Conservation (phyloP, 2,113 vertebrate species). For the Oncorhynchus keta region DNA sequence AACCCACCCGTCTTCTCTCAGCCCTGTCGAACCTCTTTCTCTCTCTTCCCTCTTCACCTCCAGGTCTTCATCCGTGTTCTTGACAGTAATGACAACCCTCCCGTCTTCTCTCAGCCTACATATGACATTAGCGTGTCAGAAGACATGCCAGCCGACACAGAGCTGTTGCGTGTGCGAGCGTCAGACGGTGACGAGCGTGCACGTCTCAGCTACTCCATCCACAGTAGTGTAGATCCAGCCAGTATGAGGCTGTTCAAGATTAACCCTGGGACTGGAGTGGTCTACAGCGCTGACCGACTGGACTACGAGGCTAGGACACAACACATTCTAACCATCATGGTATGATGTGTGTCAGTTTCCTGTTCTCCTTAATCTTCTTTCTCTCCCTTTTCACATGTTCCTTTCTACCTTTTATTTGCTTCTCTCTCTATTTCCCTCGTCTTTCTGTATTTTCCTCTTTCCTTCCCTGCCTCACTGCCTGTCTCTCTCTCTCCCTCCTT, state of each 20-base stretch:
- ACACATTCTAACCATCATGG: constrained; percentile 95
- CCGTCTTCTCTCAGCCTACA: constrained; percentile 86
- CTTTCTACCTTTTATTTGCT: too few species aligned
- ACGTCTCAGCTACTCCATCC: constrained; percentile 89
- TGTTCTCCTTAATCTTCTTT: too few species aligned
- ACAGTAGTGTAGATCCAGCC: constrained; percentile 87
- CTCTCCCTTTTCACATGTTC: too few species aligned
- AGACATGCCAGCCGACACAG: constrained; percentile 84
- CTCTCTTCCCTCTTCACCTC: not conserved
- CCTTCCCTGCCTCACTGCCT: not conserved
- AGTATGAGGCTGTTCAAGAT: constrained; percentile 92
- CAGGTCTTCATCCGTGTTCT: constrained; percentile 91
- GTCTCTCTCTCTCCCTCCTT: too few species aligned
- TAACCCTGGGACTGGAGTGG: constrained; percentile 82
- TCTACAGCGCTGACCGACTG: constrained; percentile 86
- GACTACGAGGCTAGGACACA: constrained; percentile 90
- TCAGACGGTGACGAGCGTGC: constrained; percentile 87
- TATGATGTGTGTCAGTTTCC: constrained; percentile 38
- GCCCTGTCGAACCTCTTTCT: not conserved
- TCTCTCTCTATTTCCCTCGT: not conserved
- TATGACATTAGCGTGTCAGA: constrained; percentile 90
- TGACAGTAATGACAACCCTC: constrained; percentile 96
- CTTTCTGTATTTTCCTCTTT: constrained; percentile 25
- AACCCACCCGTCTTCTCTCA: too few species aligned
- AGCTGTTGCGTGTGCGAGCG: constrained; percentile 86